Percentiles rank a stretch among this genome's conserved stretches.
Conservation (phyloP, 2,888 invertebrate species). For the Drosophila percnosoma region DNA sequence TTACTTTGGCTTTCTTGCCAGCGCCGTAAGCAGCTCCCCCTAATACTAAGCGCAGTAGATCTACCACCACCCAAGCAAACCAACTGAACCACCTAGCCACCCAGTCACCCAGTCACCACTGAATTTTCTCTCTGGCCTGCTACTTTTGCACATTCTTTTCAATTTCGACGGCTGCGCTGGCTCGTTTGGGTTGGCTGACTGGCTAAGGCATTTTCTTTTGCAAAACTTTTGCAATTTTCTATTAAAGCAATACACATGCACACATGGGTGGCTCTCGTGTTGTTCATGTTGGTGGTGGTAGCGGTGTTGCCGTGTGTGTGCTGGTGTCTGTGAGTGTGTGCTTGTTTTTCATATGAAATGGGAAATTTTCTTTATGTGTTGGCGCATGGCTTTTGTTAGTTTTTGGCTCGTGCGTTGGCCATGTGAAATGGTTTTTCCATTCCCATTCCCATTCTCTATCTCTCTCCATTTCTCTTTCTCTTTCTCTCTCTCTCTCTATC, state of each 20-base stretch:
- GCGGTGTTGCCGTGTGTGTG: slow-evolving; percentile 40
- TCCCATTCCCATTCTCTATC: slow-evolving; percentile 12
- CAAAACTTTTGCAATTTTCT: slow-evolving; percentile 82
- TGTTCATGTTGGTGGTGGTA: slow-evolving; percentile 35
- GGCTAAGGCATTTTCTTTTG: slow-evolving; percentile 79
- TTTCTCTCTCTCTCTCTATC: slow-evolving; percentile 5
- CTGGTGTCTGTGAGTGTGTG: slow-evolving; percentile 36
- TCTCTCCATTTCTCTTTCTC: slow-evolving; percentile 1
- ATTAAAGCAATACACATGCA: slow-evolving; percentile 77
- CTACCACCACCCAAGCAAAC: slow-evolving; percentile 33
- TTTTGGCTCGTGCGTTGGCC: slow-evolving; percentile 51
- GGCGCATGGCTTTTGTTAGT: slow-evolving; percentile 73
- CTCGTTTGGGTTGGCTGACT: slow-evolving; percentile 71
- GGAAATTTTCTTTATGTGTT: slow-evolving; percentile 77
- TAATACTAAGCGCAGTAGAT: slow-evolving; percentile 37
- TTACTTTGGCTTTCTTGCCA: slow-evolving; percentile 76
- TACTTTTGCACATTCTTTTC: slow-evolving; percentile 82
- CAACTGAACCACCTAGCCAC: slow-evolving; percentile 1
- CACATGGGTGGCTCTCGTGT: slow-evolving; percentile 49
- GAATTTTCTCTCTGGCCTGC: slow-evolving; percentile 55
- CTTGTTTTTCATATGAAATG: slow-evolving; percentile 72
- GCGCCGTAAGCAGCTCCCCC: slow-evolving; percentile 44
- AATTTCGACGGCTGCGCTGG: slow-evolving; percentile 66
- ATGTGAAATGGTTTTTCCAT: slow-evolving; percentile 42
- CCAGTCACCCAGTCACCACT: slow-evolving; percentile 31